Percentiles rank a stretch among this genome's conserved stretches.
These are phyloP conservation scores for Papilio polyxenes DNA, from an alignment of 1,140 invertebrate species.

Conservation along the genomic window DNA sequence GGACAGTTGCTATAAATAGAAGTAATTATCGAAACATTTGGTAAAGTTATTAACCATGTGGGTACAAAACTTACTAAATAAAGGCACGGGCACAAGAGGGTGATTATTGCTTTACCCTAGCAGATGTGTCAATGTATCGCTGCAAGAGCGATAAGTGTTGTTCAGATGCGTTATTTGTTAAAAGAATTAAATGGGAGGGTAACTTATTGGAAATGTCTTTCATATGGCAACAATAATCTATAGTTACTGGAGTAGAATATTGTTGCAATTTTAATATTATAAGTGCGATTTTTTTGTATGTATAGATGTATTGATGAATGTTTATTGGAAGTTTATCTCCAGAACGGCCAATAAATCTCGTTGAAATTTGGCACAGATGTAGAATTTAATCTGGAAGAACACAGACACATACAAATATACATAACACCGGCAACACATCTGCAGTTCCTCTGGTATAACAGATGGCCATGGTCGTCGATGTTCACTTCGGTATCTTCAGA, in stretches of 20 bases:
- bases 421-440: too few relatives aligned
- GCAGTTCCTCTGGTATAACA: too few relatives aligned
- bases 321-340: too few relatives aligned
- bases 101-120: slow-evolving; percentile 12
- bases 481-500: too few relatives aligned
- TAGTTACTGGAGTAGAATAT: background rate
- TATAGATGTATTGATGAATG: too few relatives aligned
- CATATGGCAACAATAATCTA: background rate
- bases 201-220: background rate
- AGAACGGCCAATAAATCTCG: too few relatives aligned
- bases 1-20: slow-evolving; percentile 6
- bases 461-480: too few relatives aligned
- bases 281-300: too few relatives aligned
- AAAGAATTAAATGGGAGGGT: background rate
- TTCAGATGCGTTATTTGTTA: background rate
- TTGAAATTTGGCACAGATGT: too few relatives aligned
- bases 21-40: slow-evolving; percentile 13
- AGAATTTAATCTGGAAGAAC: too few relatives aligned
- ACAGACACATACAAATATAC: too few relatives aligned
- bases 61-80: background rate
- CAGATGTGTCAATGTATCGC: slow-evolving; percentile 29
- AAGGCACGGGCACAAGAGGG: slow-evolving; percentile 14
- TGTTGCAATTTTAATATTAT: background rate
- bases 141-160: background rate
- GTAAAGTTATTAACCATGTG: slow-evolving; percentile 29